A percentile compares a stretch with the other conserved stretches of the same genome.
phyloP scores from a whole-genome alignment of 2,113 vertebrate species.

The Melanerpes formicivorus region DNA sequence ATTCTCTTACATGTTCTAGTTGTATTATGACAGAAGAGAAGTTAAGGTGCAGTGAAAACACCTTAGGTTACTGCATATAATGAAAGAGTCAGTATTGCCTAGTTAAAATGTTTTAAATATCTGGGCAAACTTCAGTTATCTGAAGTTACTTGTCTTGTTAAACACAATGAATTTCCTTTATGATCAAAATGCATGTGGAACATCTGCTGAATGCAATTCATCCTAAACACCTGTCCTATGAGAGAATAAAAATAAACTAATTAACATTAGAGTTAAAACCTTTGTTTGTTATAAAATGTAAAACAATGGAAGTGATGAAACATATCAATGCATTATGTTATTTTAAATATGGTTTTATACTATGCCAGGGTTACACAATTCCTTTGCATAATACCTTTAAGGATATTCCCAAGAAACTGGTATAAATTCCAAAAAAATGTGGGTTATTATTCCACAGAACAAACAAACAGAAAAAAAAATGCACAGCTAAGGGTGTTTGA shows the following conservation, averaged over 20 bases:
- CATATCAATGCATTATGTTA: not conserved
- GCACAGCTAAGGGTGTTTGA: not conserved
- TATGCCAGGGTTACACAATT: not conserved
- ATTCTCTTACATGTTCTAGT: not conserved
- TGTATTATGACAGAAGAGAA: not conserved
- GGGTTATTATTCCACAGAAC: not conserved
- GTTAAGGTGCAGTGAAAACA: not conserved
- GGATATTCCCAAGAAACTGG: not conserved
- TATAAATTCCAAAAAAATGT: not conserved
- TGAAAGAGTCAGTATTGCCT: not conserved
- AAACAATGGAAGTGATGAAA: not conserved
- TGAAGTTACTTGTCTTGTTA: not conserved
- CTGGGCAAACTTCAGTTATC: not conserved
- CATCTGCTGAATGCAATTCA: not conserved
- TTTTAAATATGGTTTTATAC: not conserved
- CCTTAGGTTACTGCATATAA: not conserved
- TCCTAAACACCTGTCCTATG: not conserved
- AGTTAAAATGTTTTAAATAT: not conserved
- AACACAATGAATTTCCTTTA: not conserved
- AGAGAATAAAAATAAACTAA: not conserved
- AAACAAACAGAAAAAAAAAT: not conserved
- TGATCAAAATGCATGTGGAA: not conserved
- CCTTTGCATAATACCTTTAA: not conserved
- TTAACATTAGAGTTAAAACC: not conserved
- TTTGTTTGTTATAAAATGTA: not conserved